phyloP scores from a whole-genome alignment of 1,140 invertebrate species.

The Sinonovacula constricta region DNA sequence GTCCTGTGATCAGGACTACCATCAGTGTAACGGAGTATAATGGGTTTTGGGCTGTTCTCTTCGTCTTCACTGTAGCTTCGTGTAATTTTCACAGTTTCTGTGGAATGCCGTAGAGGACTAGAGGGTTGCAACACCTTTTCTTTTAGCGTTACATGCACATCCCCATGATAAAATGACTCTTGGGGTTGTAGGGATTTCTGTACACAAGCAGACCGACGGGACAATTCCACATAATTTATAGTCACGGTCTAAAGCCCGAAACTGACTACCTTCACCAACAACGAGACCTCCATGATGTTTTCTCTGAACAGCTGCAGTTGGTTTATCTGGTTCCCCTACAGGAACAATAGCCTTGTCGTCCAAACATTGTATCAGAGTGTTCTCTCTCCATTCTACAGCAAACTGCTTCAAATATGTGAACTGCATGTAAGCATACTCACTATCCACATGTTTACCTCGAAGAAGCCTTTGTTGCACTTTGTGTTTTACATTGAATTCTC shows the following conservation, averaged over 20 bases:
- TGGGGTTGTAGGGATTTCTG: constrained; percentile 14
- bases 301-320: constrained; percentile 26
- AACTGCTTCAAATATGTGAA: constrained; percentile 27
- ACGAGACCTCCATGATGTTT: constrained; percentile 21
- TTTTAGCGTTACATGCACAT: constrained; percentile 52
- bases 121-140: constrained; percentile 56
- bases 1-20: constrained; percentile 58
- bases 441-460: constrained; percentile 24
- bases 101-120: constrained; percentile 47
- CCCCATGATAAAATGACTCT: constrained; percentile 49
- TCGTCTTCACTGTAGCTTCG: constrained; percentile 16
- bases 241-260: constrained; percentile 29
- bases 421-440: constrained; percentile 8
- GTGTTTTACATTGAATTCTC: constrained; percentile 43
- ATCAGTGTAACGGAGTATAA: constrained; percentile 53
- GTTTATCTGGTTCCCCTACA: constrained; percentile 34
- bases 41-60: background rate
- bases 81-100: constrained; percentile 37
- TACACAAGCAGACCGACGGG: constrained; percentile 28
- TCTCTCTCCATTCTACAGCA: constrained; percentile 5
- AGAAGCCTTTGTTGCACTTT: constrained; percentile 34
- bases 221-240: constrained; percentile 12
- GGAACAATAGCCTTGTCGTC: constrained; percentile 51
- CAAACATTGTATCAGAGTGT: constrained; percentile 8
- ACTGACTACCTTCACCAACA: background rate